Evolutionary conservation across 2,797 vertebrate genomes (phyloP).

Genomic region (Pangasius djambal): DNA sequence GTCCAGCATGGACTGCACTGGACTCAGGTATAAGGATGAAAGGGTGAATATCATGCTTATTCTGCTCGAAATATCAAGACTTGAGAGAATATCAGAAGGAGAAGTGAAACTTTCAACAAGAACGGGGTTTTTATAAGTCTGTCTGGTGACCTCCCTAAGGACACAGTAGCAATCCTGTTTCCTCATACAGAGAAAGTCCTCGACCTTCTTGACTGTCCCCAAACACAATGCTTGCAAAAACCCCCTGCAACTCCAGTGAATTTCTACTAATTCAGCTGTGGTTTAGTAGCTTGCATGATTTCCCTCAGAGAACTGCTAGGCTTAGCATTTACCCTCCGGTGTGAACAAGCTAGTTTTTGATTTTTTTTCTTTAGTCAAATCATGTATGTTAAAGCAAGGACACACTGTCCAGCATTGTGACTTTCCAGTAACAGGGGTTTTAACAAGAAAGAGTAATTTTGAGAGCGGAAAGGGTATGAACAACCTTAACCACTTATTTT

Average conservation of each 20-base stretch:
- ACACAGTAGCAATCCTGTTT: constrained; percentile 14
- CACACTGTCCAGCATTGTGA: not conserved
- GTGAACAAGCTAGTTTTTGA: not conserved
- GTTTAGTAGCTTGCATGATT: not conserved
- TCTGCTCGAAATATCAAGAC: not conserved
- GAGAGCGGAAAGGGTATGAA: not conserved
- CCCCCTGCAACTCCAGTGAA: constrained; percentile 20
- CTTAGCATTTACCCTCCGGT: not conserved
- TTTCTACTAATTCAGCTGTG: not conserved
- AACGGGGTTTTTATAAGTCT: constrained; percentile 35
- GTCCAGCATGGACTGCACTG: not conserved
- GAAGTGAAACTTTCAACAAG: constrained; percentile 42
- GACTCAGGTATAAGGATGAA: not conserved
- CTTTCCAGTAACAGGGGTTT: not conserved
- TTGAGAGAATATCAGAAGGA: not conserved
- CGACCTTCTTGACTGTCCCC: not conserved
- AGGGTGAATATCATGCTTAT: not conserved
- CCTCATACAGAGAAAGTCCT: constrained; percentile 27
- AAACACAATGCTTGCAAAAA: constrained; percentile 32
- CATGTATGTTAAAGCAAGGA: not conserved
- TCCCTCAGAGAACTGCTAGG: constrained; percentile 5
- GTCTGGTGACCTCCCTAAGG: constrained; percentile 29
- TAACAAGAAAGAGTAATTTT: not conserved
- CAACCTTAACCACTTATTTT: not conserved
- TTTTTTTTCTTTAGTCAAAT: not conserved